Conservation (phyloP, 2,888 invertebrate genomes). For the Corythucha ciliata region DNA sequence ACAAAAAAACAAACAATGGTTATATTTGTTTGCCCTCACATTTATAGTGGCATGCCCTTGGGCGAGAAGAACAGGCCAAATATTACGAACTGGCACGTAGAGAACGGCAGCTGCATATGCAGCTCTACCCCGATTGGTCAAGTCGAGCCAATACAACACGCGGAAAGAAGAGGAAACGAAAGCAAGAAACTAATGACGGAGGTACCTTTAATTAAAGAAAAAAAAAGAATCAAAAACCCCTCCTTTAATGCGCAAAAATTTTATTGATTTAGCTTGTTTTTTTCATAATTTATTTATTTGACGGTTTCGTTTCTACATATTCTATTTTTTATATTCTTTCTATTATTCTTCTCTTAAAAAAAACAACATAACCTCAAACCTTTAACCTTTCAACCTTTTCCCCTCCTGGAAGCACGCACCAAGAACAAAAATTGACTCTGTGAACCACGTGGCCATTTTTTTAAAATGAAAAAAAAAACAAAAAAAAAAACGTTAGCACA, state of each 20-base stretch:
- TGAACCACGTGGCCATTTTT: constrained; percentile 13
- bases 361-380: constrained; percentile 14
- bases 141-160: constrained; percentile 99
- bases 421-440: constrained; percentile 29
- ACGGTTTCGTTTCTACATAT: constrained; percentile 44
- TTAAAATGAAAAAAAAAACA: constrained; percentile 9
- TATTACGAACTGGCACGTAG: constrained; percentile 98
- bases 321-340: constrained; percentile 42
- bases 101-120: constrained; percentile 97
- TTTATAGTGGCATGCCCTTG: constrained; percentile 96
- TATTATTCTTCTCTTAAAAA: constrained; percentile 27
- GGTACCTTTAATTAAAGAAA: constrained; percentile 48
- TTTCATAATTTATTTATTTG: too few relatives aligned
- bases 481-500: constrained; percentile 5
- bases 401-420: constrained; percentile 28
- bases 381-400: constrained; percentile 21
- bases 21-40: constrained; percentile 27
- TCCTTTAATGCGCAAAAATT: constrained; percentile 26
- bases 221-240: constrained; percentile 21
- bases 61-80: constrained; percentile 98
- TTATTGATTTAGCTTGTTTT: constrained; percentile 30
- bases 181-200: constrained; percentile 95
- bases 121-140: constrained; percentile 99
- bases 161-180: constrained; percentile 99
- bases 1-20: background rate